Evolutionary conservation across 2,797 vertebrate species (phyloP).

Genomic region (Sciaenops ocellatus): DNA sequence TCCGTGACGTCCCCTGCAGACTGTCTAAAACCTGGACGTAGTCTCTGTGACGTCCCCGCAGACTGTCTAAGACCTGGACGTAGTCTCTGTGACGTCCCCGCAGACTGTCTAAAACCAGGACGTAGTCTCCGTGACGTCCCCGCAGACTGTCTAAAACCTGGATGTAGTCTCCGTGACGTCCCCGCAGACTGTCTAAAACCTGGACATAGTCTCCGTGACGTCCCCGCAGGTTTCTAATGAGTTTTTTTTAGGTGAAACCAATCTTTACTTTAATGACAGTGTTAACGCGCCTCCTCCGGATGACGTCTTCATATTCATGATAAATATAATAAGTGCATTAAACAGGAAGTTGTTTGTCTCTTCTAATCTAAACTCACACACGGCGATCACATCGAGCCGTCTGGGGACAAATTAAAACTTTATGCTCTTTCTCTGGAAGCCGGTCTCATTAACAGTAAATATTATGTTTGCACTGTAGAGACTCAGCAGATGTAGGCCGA

Average conservation of each 20-base stretch:
- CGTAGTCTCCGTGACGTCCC: too few relatives aligned
- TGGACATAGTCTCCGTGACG: too few relatives aligned
- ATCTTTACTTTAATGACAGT: not conserved
- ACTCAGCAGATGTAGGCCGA: constrained; percentile 44
- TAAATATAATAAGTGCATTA: not conserved
- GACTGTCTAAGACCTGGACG: too few relatives aligned
- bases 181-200: too few relatives aligned
- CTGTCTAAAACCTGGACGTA: too few relatives aligned
- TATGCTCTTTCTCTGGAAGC: constrained; percentile 24
- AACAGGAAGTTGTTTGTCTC: constrained; percentile 1
- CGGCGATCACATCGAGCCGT: constrained; percentile 13
- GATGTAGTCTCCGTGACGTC: too few relatives aligned
- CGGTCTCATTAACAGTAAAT: constrained; percentile 62
- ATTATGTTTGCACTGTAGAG: constrained; percentile 40
- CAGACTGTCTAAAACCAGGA: too few relatives aligned
- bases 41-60: too few relatives aligned
- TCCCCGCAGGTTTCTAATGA: too few relatives aligned
- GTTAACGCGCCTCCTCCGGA: not conserved
- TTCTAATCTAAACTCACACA: not conserved
- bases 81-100: too few relatives aligned
- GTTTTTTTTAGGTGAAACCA: not conserved
- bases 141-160: too few relatives aligned
- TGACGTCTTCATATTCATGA: not conserved
- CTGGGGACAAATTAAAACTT: constrained; percentile 45
- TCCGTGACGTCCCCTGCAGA: too few relatives aligned